These are phyloP conservation scores for Pristionchus entomophagus DNA, from an alignment of 2,888 invertebrate genomes.

Conservation along the genomic window DNA sequence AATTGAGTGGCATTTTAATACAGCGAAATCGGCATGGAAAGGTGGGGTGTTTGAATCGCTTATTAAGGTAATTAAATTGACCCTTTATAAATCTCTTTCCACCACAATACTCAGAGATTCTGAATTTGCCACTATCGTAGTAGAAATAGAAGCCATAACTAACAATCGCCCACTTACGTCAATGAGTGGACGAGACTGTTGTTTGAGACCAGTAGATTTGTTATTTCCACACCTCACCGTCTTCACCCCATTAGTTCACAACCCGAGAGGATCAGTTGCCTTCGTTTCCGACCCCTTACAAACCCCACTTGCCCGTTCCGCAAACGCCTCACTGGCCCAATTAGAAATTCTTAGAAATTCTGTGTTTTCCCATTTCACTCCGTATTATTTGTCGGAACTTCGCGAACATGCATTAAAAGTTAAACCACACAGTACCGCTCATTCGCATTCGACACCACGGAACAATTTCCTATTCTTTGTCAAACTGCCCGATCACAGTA, in stretches of 20 bases:
- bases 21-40: constrained; percentile 41
- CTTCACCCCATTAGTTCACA: background rate
- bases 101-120: background rate
- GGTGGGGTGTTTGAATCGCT: constrained; percentile 40
- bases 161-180: background rate
- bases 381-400: background rate
- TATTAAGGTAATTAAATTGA: background rate
- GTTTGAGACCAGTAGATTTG: background rate
- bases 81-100: background rate
- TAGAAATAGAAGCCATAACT: constrained; percentile 13
- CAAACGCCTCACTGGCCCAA: background rate
- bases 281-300: background rate
- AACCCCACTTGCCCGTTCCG: background rate
- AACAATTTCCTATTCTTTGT: background rate
- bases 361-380: background rate
- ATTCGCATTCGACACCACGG: background rate
- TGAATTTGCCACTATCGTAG: background rate
- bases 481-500: background rate
- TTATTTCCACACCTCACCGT: background rate
- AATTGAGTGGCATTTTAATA: constrained; percentile 1
- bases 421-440: background rate
- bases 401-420: no score
- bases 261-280: background rate
- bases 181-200: background rate
- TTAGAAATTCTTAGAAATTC: background rate